A percentile compares a stretch with the other conserved stretches of the same genome.
These are phyloP conservation scores for Hyaena hyaena DNA, from an alignment of 2,113 vertebrate genomes.

Conservation along the genomic window DNA sequence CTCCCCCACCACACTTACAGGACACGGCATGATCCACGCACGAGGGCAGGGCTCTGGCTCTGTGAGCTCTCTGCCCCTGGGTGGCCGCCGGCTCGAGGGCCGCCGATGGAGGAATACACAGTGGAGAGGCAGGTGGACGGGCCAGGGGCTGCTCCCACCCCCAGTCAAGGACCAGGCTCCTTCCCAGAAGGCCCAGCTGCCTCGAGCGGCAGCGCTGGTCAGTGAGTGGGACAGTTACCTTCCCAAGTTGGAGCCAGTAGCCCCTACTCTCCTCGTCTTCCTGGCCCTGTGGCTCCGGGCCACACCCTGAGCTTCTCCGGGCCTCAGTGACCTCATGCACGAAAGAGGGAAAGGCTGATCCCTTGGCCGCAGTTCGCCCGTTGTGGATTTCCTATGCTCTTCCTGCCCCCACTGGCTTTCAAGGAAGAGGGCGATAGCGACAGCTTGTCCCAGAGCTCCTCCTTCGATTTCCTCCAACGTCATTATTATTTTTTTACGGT, in stretches of 20 bases:
- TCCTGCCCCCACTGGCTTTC: background rate
- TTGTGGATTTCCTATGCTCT: background rate
- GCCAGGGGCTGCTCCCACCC: background rate
- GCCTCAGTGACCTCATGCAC: background rate
- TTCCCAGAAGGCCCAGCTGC: background rate
- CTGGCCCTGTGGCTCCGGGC: background rate
- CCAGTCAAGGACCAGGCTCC: background rate
- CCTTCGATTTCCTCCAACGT: background rate
- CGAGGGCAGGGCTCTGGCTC: background rate
- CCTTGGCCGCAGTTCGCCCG: background rate
- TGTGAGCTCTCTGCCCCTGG: background rate
- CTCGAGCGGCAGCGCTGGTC: accelerated
- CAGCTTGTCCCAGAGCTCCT: background rate
- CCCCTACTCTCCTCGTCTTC: no score
- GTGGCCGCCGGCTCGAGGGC: no score
- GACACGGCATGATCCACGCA: background rate
- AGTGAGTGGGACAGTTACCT: no score
- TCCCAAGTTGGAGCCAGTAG: background rate
- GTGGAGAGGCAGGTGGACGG: background rate
- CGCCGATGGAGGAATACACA: background rate
- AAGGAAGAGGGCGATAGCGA: background rate
- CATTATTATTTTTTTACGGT: background rate
- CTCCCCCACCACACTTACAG: background rate
- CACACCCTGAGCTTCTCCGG: background rate
- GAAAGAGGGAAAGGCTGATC: background rate